Evolutionary conservation across 1,140 invertebrate species (phyloP).

Genomic region (Nasonia vitripennis): DNA sequence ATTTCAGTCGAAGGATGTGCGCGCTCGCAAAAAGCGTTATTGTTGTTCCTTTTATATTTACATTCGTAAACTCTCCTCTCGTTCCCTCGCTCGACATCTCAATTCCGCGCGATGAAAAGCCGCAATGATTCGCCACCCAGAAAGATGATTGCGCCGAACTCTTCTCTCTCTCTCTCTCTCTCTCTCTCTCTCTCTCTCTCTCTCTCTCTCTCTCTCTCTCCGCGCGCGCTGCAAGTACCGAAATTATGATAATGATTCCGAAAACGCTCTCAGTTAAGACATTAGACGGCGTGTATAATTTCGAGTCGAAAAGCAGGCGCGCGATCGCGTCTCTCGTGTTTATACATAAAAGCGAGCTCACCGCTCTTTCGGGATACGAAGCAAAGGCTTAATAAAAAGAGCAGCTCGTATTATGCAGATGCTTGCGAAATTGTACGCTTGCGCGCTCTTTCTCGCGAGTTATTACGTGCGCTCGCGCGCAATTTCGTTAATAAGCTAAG

Average conservation of each 20-base stretch:
- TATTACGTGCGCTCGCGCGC: slow-evolving; percentile 46
- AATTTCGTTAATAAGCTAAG: slow-evolving; percentile 53
- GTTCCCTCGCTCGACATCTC: slow-evolving; percentile 59
- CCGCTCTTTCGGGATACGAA: slow-evolving; percentile 31
- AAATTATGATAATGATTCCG: slow-evolving; percentile 72
- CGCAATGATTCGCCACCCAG: slow-evolving; percentile 68
- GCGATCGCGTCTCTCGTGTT: slow-evolving; percentile 38
- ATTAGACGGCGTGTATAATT: slow-evolving; percentile 69
- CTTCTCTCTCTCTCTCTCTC: background rate
- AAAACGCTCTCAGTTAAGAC: slow-evolving; percentile 70
- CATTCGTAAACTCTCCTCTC: slow-evolving; percentile 22
- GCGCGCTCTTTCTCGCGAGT: background rate
- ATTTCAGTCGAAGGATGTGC: background rate
- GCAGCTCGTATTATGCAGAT: slow-evolving; percentile 64
- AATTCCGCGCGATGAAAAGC: slow-evolving; percentile 64
- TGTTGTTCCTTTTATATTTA: background rate
- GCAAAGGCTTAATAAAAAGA: slow-evolving; percentile 61
- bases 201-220: background rate
- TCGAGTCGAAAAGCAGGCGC: slow-evolving; percentile 59
- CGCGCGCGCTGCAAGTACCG: slow-evolving; percentile 58
- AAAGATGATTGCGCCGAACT: slow-evolving; percentile 62
- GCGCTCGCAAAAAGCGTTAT: too few species aligned
- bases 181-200: background rate
- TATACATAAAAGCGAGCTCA: slow-evolving; percentile 58
- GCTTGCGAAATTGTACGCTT: slow-evolving; percentile 33